phyloP scores from a whole-genome alignment of 2,113 vertebrate genomes.

The Erinaceus europaeus region DNA sequence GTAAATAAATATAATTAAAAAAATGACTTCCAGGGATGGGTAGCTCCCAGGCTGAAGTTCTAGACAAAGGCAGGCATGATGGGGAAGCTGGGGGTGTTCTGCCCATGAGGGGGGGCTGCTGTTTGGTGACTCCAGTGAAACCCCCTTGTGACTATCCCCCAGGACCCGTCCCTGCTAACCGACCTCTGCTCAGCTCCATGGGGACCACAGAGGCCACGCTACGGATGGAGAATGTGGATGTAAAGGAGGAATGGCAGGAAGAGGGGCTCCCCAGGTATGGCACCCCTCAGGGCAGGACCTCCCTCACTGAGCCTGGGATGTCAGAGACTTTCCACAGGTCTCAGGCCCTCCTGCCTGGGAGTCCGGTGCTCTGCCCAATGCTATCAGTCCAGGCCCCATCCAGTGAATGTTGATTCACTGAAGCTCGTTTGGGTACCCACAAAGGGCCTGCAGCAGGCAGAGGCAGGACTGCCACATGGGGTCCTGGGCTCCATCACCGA shows the following conservation, averaged over 20 bases:
- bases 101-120: not conserved
- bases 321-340: not conserved
- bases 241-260: slow-evolving; percentile 94
- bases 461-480: no score
- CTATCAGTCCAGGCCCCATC: no score
- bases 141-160: not conserved
- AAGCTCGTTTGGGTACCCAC: no score
- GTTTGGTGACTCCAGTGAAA: not conserved
- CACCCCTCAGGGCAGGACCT: no score
- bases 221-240: slow-evolving; percentile 93
- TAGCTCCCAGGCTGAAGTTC: not conserved
- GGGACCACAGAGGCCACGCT: slow-evolving; percentile 91
- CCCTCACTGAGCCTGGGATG: not conserved
- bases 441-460: no score
- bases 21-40: not conserved
- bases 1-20: no score
- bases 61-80: rapidly evolving
- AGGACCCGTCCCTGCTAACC: not conserved
- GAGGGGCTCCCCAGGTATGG: slow-evolving; percentile 91
- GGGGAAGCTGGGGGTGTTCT: not conserved
- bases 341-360: no score
- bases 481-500: no score
- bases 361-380: no score
- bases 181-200: slow-evolving; percentile 78
- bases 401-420: no score